Conservation (phyloP, 2,888 invertebrate genomes). For the Hermodice carunculata region DNA sequence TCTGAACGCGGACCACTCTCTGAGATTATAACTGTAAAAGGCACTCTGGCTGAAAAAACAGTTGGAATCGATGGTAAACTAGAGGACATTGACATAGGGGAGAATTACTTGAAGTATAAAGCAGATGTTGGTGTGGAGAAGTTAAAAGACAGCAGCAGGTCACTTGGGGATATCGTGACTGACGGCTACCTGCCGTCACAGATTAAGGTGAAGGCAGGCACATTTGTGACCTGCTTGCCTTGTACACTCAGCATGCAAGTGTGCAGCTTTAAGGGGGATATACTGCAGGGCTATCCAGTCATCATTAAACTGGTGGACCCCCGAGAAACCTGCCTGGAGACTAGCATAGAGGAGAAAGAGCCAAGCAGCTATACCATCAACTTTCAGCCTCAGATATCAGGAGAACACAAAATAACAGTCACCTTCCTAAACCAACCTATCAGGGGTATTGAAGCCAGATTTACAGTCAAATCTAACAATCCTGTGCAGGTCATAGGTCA, state of each 20-base stretch:
- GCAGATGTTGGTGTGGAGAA: slow-evolving; percentile 13
- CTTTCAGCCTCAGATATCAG: slow-evolving; percentile 37
- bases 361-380: slow-evolving; percentile 13
- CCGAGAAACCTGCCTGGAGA: slow-evolving; percentile 5
- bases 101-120: slow-evolving; percentile 33
- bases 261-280: slow-evolving; percentile 25
- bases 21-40: slow-evolving; percentile 20
- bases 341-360: background rate
- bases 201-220: slow-evolving; percentile 16
- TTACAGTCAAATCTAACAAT: slow-evolving; percentile 38
- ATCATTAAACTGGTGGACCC: slow-evolving; percentile 28
- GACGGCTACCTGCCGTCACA: slow-evolving; percentile 23
- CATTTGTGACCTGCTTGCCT: slow-evolving; percentile 20
- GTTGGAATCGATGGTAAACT: background rate
- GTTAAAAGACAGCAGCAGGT: slow-evolving; percentile 15
- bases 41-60: slow-evolving; percentile 4
- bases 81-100: slow-evolving; percentile 21
- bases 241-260: slow-evolving; percentile 16
- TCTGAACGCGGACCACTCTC: slow-evolving; percentile 18
- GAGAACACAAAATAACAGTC: slow-evolving; percentile 28
- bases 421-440: slow-evolving; percentile 35
- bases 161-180: slow-evolving; percentile 17
- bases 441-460: slow-evolving; percentile 21
- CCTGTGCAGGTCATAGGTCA: slow-evolving; percentile 34
- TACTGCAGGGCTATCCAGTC: slow-evolving; percentile 22